phyloP scores from a whole-genome alignment of 64 coral and sea anemone species.

The Catalaphyllia jardinei region DNA sequence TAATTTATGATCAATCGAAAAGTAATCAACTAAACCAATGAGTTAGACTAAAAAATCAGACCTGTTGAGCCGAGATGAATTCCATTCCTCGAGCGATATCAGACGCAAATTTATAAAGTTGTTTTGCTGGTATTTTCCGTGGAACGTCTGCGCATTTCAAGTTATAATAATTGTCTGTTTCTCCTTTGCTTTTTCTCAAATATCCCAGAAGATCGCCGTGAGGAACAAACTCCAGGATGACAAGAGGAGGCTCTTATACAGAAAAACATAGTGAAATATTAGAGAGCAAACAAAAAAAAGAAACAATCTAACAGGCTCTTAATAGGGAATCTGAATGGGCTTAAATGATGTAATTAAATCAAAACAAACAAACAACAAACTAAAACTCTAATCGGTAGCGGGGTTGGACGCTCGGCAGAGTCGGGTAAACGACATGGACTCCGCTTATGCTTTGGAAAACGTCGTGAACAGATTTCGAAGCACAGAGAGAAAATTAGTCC shows the following conservation, averaged over 20 bases:
- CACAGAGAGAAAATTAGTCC: too few species aligned
- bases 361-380: neutral
- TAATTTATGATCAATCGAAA: neutral
- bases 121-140: neutral
- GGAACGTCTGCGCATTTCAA: neutral
- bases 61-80: conserved; percentile 17
- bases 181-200: conserved; percentile 30
- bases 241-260: conserved; percentile 13
- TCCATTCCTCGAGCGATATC: conserved; percentile 35
- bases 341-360: neutral
- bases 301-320: too few species aligned
- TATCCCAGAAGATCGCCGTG: conserved; percentile 35
- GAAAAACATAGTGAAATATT: neutral
- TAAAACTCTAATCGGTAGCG: neutral
- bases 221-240: conserved; percentile 32
- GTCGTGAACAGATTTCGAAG: too few species aligned
- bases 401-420: too few species aligned
- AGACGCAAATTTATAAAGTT: conserved; percentile 16
- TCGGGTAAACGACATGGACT: too few species aligned
- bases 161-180: conserved; percentile 33
- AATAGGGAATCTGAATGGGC: too few species aligned
- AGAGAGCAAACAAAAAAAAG: neutral
- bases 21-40: neutral
- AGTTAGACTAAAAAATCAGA: neutral
- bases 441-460: too few species aligned